These are phyloP conservation scores for Enteromius radiatus DNA, from an alignment of 2,797 vertebrate genomes.

Conservation along the genomic window DNA sequence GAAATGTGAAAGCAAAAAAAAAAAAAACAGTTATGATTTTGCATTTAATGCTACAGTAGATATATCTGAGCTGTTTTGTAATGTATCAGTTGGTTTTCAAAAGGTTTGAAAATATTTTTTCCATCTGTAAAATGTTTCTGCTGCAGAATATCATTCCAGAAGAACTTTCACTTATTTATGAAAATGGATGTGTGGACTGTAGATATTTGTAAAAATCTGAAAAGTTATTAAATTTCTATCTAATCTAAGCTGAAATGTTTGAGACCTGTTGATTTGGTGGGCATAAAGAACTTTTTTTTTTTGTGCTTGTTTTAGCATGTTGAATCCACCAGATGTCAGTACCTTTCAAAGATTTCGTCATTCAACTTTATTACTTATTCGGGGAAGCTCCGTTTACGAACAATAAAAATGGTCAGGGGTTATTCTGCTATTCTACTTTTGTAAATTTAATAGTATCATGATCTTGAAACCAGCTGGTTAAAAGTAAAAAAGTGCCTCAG, in stretches of 20 bases:
- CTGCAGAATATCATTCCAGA: slow-evolving; percentile 36
- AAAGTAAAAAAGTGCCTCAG: neutral
- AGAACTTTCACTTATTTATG: slow-evolving; percentile 75
- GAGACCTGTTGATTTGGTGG: neutral
- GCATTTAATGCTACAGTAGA: slow-evolving; percentile 58
- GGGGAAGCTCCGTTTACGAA: neutral
- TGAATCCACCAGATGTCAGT: slow-evolving; percentile 41
- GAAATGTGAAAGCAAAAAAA: slow-evolving; percentile 34
- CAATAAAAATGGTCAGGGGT: neutral
- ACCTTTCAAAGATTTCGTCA: neutral
- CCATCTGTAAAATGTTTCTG: slow-evolving; percentile 38
- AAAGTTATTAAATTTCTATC: slow-evolving; percentile 81
- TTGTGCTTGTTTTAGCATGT: neutral
- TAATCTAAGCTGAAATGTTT: slow-evolving; percentile 70
- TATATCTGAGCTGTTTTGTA: slow-evolving; percentile 49
- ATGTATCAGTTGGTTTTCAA: slow-evolving; percentile 30
- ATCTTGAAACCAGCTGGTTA: neutral
- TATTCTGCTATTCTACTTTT: too few relatives aligned
- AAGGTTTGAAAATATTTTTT: slow-evolving; percentile 34
- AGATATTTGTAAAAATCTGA: slow-evolving; percentile 84
- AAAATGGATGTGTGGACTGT: slow-evolving; percentile 74
- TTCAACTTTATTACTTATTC: neutral
- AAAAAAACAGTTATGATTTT: neutral
- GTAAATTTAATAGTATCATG: neutral
- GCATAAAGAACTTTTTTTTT: neutral